Conservation (phyloP, 37 sponge, comb jelly and placozoan species). For the Spongia lamella region DNA sequence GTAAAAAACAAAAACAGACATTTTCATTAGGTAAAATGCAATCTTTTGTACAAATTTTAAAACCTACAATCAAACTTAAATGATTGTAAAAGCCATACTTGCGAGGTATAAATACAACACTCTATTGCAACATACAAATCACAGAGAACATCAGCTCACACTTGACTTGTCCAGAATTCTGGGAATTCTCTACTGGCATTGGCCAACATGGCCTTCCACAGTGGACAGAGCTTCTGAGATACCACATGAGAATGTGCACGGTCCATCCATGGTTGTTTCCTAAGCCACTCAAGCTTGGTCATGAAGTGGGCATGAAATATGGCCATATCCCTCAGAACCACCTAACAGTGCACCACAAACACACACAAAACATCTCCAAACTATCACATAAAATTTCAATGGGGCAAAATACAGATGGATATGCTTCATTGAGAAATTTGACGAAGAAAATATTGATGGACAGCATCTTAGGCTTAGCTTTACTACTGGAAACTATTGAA, state of each 20-base stretch:
- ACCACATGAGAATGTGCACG: neutral
- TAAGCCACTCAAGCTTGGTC: conserved; percentile 23
- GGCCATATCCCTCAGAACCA: conserved; percentile 68
- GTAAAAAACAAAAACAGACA: neutral
- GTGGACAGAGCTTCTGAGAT: conserved; percentile 20
- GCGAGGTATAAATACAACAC: no score
- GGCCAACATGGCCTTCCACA: conserved; percentile 62
- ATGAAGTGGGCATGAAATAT: conserved; percentile 50
- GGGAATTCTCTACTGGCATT: conserved; percentile 68
- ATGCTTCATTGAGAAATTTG: no score
- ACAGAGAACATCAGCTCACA: neutral
- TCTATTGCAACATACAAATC: neutral
- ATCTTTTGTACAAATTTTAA: no score
- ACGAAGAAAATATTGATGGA: no score
- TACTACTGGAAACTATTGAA: no score
- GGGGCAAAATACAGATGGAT: no score
- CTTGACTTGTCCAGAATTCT: conserved; percentile 47
- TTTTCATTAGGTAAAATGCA: neutral
- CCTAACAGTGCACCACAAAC: no score
- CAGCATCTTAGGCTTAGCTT: no score
- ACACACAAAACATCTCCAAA: no score
- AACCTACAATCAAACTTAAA: no score
- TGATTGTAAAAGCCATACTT: no score
- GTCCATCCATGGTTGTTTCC: conserved; percentile 51
- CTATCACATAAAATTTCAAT: no score